Evolutionary conservation across 1,140 invertebrate genomes (phyloP).

Genomic region (Brachionus manjavacas): DNA sequence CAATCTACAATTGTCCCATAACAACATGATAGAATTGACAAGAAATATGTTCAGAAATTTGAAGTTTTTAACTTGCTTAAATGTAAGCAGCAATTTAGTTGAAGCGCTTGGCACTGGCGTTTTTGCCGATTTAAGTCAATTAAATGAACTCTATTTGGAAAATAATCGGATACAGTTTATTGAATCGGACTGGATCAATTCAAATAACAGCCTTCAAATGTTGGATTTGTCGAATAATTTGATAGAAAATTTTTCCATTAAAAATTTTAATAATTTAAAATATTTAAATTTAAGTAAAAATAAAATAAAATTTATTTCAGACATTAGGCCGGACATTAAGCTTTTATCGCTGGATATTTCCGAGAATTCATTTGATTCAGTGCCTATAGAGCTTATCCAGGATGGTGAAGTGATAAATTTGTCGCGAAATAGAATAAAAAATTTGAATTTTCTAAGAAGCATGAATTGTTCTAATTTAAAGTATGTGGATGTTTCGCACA

Average conservation of each 20-base stretch:
- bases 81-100: not conserved
- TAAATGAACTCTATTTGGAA: not conserved
- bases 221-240: not conserved
- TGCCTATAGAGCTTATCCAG: not conserved
- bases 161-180: not conserved
- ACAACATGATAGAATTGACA: not conserved
- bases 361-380: not conserved
- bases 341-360: not conserved
- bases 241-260: not conserved
- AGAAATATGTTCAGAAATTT: not conserved
- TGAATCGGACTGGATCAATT: not conserved
- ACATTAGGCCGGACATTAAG: not conserved
- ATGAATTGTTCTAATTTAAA: not conserved
- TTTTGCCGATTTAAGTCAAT: not conserved
- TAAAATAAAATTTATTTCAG: not conserved
- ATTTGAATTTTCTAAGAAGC: not conserved
- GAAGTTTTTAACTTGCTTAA: not conserved
- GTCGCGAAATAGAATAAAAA: not conserved
- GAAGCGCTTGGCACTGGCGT: not conserved
- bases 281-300: not conserved
- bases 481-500: not conserved
- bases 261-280: slow-evolving; percentile 1
- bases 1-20: not conserved
- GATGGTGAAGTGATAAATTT: not conserved
- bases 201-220: not conserved